Conservation (phyloP, 1,140 invertebrate genomes). For the Branchinecta lindahli region DNA sequence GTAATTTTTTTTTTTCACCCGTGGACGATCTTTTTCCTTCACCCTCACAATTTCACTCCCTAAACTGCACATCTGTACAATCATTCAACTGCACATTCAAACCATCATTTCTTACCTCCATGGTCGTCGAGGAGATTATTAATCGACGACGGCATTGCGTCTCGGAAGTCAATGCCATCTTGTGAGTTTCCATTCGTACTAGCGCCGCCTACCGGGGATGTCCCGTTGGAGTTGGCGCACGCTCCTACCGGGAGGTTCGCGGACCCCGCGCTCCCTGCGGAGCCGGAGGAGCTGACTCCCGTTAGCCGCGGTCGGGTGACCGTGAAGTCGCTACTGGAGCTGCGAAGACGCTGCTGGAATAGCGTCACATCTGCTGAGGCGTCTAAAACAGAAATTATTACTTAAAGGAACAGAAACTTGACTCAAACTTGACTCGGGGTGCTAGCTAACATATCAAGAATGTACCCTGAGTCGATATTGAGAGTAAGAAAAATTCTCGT, state of each 20-base stretch:
- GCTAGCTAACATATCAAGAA: too few relatives aligned
- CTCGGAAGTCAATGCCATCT: constrained; percentile 2
- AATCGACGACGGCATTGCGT: not conserved
- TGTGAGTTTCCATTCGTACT: constrained; percentile 3
- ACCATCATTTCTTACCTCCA: not conserved
- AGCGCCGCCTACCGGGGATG: not conserved
- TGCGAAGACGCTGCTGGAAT: not conserved
- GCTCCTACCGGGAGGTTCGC: not conserved
- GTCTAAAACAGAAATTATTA: not conserved
- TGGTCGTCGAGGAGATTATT: not conserved
- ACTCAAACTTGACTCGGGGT: too few relatives aligned
- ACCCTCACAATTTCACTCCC: too few relatives aligned
- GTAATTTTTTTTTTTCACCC: too few relatives aligned
- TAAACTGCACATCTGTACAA: too few relatives aligned
- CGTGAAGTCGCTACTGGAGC: not conserved
- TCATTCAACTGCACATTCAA: too few relatives aligned
- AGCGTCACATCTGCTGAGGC: not conserved
- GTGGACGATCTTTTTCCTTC: too few relatives aligned
- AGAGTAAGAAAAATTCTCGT: too few relatives aligned
- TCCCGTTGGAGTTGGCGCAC: not conserved
- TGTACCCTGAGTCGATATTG: too few relatives aligned
- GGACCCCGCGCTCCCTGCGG: not conserved
- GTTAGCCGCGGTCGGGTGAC: not conserved
- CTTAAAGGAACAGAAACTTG: too few relatives aligned
- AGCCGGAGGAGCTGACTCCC: not conserved